A percentile compares a stretch with the other conserved stretches of the same genome.
These are phyloP conservation scores for Phaethon lepturus DNA, from an alignment of 2,113 vertebrate species.

Conservation along the genomic window DNA sequence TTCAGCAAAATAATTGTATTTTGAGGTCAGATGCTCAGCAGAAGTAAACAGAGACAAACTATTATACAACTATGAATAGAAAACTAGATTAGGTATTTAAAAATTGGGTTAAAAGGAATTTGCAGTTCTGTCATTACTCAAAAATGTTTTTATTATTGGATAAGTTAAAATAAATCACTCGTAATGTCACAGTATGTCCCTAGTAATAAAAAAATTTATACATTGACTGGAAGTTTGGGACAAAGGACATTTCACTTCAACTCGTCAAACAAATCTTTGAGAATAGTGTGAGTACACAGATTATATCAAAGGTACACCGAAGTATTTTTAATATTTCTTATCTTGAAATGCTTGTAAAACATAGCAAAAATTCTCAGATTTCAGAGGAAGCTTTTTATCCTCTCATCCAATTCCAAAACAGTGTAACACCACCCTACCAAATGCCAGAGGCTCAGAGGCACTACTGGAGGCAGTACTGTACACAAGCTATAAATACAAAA, in stretches of 20 bases:
- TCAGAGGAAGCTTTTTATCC: background rate
- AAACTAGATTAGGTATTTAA: background rate
- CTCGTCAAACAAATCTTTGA: background rate
- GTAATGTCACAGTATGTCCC: background rate
- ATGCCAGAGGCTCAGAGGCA: background rate
- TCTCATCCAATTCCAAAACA: background rate
- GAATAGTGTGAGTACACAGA: background rate
- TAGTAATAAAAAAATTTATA: background rate
- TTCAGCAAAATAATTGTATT: background rate
- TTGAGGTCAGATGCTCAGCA: background rate
- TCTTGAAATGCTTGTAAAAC: background rate
- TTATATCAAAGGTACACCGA: background rate
- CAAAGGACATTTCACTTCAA: background rate
- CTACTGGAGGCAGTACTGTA: background rate
- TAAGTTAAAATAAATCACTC: slow-evolving; percentile 11
- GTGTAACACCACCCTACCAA: background rate
- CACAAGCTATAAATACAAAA: background rate
- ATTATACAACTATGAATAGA: background rate
- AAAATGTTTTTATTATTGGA: background rate
- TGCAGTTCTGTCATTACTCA: background rate
- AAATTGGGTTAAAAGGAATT: background rate
- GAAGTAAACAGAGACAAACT: background rate
- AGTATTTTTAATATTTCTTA: background rate
- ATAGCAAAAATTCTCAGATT: background rate
- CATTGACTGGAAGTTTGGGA: background rate